Evolutionary conservation across 1,140 invertebrate genomes (phyloP).

Genomic region (Neoseiulus cucumeris): DNA sequence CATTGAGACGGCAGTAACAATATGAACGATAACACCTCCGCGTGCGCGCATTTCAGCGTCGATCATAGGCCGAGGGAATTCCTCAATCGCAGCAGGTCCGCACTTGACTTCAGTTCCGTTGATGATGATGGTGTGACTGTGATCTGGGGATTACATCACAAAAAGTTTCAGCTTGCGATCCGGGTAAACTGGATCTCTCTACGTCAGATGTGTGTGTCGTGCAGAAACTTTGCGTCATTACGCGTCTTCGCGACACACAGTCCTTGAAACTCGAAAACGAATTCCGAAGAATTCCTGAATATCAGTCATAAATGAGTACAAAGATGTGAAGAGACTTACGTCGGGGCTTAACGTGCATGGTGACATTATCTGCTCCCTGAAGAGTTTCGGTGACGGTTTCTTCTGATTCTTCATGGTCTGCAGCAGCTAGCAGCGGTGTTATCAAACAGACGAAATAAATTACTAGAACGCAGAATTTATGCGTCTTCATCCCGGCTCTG

Average conservation of each 20-base stretch:
- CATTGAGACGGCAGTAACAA: conserved; percentile 65
- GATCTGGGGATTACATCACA: background rate
- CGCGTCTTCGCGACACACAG: too few relatives aligned
- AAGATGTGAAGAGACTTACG: background rate
- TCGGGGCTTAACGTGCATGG: background rate
- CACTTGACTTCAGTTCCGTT: conserved; percentile 35
- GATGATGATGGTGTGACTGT: background rate
- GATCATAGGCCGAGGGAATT: conserved; percentile 67
- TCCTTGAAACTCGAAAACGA: too few relatives aligned
- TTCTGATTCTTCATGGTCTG: background rate
- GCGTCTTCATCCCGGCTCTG: conserved; percentile 8
- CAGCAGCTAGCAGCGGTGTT: background rate
- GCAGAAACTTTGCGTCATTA: too few relatives aligned
- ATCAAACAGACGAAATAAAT: background rate
- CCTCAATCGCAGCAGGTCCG: conserved; percentile 61
- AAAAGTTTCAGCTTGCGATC: too few relatives aligned
- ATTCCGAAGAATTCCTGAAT: too few relatives aligned
- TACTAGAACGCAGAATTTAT: background rate
- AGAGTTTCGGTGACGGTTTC: background rate
- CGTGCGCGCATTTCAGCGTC: conserved; percentile 46
- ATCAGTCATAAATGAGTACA: too few relatives aligned
- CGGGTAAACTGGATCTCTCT: too few relatives aligned
- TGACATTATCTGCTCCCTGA: background rate
- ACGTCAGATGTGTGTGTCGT: too few relatives aligned
- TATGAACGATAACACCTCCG: conserved; percentile 65